A percentile compares a stretch with the other conserved stretches of the same genome.
phyloP scores from a whole-genome alignment of 2,888 invertebrate species.

The Leptothorax acervorum region DNA sequence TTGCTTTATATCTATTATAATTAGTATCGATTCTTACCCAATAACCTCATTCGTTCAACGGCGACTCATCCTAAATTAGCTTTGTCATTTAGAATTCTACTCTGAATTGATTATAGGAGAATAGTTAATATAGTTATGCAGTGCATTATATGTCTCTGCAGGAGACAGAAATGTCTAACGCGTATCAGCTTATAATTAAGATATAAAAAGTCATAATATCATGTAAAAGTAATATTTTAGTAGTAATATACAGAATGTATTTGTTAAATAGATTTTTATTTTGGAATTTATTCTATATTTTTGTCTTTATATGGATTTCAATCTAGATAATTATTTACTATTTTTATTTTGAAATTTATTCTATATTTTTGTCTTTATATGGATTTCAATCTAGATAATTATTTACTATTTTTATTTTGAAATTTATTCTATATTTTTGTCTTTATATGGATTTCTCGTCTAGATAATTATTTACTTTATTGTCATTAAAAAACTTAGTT shows the following conservation, averaged over 20 bases:
- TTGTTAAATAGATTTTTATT: not conserved
- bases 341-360: not conserved
- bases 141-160: not conserved
- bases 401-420: not conserved
- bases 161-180: not conserved
- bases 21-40: conserved; percentile 12
- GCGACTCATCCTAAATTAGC: not conserved
- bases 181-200: not conserved
- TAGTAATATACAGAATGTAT: not conserved
- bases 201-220: not conserved
- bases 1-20: not conserved
- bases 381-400: too few relatives aligned
- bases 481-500: not conserved
- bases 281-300: not conserved
- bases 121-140: not conserved
- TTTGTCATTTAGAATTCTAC: not conserved
- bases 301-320: not conserved
- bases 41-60: conserved; percentile 10
- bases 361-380: too few relatives aligned
- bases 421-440: too few relatives aligned
- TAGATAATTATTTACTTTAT: not conserved
- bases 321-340: too few relatives aligned
- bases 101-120: not conserved
- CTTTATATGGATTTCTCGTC: too few relatives aligned
- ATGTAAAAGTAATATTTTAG: not conserved